phyloP scores from a whole-genome alignment of 2,113 vertebrate species.

The Notechis scutatus region DNA sequence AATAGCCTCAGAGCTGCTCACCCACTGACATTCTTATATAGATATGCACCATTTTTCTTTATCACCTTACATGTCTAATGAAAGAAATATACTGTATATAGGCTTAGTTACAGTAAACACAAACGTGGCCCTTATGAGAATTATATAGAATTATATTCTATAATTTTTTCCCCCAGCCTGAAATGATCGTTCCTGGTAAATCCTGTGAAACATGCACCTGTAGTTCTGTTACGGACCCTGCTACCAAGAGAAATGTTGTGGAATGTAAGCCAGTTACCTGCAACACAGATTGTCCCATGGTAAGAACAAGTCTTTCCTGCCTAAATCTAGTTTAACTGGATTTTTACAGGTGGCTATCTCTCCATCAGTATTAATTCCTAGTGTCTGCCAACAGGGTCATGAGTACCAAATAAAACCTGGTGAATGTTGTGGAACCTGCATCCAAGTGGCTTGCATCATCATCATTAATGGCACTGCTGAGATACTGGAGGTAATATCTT shows the following conservation, averaged over 20 bases:
- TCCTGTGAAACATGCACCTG: conserved; percentile 73
- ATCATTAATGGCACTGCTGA: conserved; percentile 44
- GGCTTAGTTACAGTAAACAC: background rate
- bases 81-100: background rate
- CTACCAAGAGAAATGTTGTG: conserved; percentile 41
- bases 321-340: background rate
- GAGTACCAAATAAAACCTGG: conserved; percentile 51
- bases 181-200: background rate
- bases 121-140: background rate
- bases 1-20: background rate
- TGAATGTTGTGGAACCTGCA: conserved; percentile 82
- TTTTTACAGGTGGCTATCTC: background rate
- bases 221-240: conserved; percentile 48
- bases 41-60: background rate
- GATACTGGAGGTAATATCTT: conserved; percentile 59
- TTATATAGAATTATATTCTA: background rate
- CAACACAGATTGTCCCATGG: conserved; percentile 65
- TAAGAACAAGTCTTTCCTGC: conserved; percentile 35
- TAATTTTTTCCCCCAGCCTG: conserved; percentile 1
- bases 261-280: conserved; percentile 68
- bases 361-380: background rate
- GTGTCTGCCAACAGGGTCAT: conserved; percentile 65
- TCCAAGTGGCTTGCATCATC: conserved; percentile 68
- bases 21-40: background rate
- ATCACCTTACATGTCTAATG: background rate